Evolutionary conservation across 2,797 vertebrate species (phyloP).

Genomic region (Trichosurus vulpecula): DNA sequence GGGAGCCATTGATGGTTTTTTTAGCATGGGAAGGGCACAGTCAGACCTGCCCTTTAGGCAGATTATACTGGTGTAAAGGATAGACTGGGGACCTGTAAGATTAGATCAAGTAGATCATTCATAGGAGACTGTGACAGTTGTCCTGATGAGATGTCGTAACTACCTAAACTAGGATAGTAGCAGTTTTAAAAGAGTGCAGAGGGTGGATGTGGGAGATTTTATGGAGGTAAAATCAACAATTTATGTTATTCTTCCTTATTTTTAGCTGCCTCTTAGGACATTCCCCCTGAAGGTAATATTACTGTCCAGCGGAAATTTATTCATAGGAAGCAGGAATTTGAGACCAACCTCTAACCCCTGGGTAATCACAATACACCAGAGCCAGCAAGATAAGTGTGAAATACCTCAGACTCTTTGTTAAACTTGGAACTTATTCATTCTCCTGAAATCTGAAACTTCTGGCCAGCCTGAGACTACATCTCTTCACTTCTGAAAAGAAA

Average conservation of each 20-base stretch:
- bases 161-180: background rate
- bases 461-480: background rate
- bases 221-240: background rate
- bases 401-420: background rate
- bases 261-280: background rate
- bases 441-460: background rate
- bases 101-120: background rate
- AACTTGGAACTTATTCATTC: background rate
- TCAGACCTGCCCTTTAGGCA: background rate
- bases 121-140: background rate
- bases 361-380: background rate
- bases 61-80: background rate
- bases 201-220: background rate
- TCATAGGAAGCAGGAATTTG: background rate
- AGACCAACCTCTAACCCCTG: background rate
- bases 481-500: background rate
- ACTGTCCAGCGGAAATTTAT: background rate
- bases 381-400: background rate
- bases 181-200: background rate
- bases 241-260: background rate
- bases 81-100: background rate
- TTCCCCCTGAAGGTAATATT: background rate
- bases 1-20: background rate
- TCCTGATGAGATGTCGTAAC: background rate
- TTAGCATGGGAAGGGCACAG: background rate